phyloP scores from a whole-genome alignment of 2,888 invertebrate species.

The Nephrotoma flavescens region DNA sequence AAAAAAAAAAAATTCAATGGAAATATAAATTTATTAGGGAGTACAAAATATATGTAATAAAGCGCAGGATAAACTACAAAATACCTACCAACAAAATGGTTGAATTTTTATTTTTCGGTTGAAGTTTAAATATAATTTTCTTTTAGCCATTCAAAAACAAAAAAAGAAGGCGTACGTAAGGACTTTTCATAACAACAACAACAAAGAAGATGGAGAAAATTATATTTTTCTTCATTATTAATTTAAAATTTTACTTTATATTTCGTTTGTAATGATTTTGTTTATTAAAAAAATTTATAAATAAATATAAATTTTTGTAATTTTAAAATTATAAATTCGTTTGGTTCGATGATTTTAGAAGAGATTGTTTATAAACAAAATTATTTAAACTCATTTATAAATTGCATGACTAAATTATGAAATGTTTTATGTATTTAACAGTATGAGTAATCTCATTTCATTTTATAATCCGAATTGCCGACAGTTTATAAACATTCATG shows the following conservation, averaged over 20 bases:
- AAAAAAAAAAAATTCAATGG: neutral
- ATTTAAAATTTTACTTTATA: neutral
- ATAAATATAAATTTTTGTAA: neutral
- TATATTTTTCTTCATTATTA: neutral
- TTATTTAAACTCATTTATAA: neutral
- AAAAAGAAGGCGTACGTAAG: neutral
- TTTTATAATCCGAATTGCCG: no score
- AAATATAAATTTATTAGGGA: neutral
- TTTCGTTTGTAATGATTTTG: neutral
- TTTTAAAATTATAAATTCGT: neutral
- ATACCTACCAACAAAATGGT: neutral
- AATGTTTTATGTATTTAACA: neutral
- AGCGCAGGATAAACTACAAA: neutral
- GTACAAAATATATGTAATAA: neutral
- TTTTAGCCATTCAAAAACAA: neutral
- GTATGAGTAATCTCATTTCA: no score
- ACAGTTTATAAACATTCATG: no score
- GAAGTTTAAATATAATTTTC: neutral
- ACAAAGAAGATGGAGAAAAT: neutral
- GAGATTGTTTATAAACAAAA: neutral
- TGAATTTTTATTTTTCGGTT: neutral
- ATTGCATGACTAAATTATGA: neutral
- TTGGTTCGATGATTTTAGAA: neutral
- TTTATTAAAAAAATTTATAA: neutral
- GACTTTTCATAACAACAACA: neutral